phyloP scores from a whole-genome alignment of 2,888 invertebrate genomes.

The Phytoseiulus persimilis region DNA sequence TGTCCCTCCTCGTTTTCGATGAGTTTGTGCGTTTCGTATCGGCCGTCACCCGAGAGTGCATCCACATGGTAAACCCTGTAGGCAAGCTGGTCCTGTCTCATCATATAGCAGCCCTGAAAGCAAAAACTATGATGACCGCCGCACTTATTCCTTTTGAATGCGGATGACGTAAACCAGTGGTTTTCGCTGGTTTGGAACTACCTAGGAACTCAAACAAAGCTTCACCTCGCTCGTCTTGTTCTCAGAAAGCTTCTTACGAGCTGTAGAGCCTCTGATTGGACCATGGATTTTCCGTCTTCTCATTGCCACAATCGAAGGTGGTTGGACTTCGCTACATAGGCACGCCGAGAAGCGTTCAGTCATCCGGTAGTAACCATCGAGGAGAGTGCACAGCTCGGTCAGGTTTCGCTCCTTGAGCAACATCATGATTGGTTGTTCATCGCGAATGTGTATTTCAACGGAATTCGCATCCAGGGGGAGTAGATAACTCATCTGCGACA shows the following conservation, averaged over 20 bases:
- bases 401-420: neutral
- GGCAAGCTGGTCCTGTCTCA: neutral
- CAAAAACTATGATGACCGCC: constrained; percentile 52
- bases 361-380: constrained; percentile 78
- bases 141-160: too few relatives aligned
- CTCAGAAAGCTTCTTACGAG: neutral
- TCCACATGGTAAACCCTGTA: constrained; percentile 17
- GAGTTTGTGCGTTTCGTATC: neutral
- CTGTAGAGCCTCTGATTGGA: constrained; percentile 56
- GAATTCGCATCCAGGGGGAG: neutral
- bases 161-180: too few relatives aligned
- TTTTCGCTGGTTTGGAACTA: too few relatives aligned
- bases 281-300: constrained; percentile 73
- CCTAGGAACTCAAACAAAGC: too few relatives aligned
- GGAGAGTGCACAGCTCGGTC: constrained; percentile 49
- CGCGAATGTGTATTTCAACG: constrained; percentile 9
- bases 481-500: constrained; percentile 6
- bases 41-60: neutral
- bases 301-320: constrained; percentile 67
- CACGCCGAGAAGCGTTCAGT: constrained; percentile 83
- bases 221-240: neutral
- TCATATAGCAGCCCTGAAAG: constrained; percentile 22
- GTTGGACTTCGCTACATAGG: constrained; percentile 69
- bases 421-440: neutral
- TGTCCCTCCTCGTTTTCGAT: neutral